Base-by-base conservation (phyloP, 35 echinoderm and acorn worm species). In the Lytechinus pictus region DNA sequence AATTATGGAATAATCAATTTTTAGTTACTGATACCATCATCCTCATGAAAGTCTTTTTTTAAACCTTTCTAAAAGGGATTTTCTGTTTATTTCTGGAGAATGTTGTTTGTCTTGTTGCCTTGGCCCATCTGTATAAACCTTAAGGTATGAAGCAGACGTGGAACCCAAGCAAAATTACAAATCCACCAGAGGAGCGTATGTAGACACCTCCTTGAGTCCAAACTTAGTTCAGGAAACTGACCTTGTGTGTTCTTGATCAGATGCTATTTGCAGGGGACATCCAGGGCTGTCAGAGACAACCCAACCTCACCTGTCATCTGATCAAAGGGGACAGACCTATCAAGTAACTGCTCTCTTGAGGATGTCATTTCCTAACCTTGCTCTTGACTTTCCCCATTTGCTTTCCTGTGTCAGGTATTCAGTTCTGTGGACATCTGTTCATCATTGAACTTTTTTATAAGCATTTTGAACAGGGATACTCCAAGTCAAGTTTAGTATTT, bases 221-320 rank as follows among this genome's bases (percentile, higher is more conserved):
- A 0, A 79, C 21, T 79, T 19, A 79, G 66, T n/a, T n/a, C 21
- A 24, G 19, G 19, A 44, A 79, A 79, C 66, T 79, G 66, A 79
- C 66, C 66, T 79, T 79, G 6, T 79, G 6, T 24, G 19, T 79
- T 79, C 66, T 24, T 79, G 12, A 79, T n/a, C 66, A 79, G 66
- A n/a, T n/a, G 21, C 66, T 79, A 79, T 79, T 79, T 79, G 16
- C 66, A 79, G 66, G 21, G 66, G 66, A 79, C 66, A 58, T 24
- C 66, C 66, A 79, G 66, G 66, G 66, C 66, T 79, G 66, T 79
- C 66, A 79, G 2, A 79, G 66, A 79, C 2, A 7, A 79, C 66
- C 66, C 21, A 79, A 79, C 66, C 66, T 79, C 66, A 79, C 66
- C 66, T 79, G 66, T 79, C 66, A 79, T 79, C 66, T 79, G 66